Base-by-base conservation (phyloP, 2,113 vertebrate species). In the Blennius ocellaris region DNA sequence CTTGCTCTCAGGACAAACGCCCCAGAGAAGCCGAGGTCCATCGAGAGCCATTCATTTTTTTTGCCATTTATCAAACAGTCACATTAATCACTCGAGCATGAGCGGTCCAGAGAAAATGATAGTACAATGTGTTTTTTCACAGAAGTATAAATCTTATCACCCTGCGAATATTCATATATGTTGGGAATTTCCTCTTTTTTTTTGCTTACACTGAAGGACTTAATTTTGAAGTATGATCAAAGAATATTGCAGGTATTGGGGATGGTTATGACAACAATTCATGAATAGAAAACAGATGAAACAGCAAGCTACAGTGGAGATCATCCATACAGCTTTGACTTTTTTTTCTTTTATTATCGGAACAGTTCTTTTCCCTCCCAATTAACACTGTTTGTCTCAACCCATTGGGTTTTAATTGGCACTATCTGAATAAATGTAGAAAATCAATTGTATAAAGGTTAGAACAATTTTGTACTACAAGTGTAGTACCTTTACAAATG, bases 11-110 rank as follows among this genome's bases (percentile, higher is more conserved):
- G 73, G 60, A 68, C 41, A 58, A 83, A 60, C 49, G 65, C 66
- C 40, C 59, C 49, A 56, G 47, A 80, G 54, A 55, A 70, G 21
- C 15, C 60, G 2, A 62, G 62, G 45, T 61, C 66, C 14, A 8
- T 2, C 45, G 64, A 68, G 1, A 73, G 14, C 47, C 11, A 70
- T 73, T 73, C 62, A 52, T 89, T 85, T 84, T 85, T 84, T 16
- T 53, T 50, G 43, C 38, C 65, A 75, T 79, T 83, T 76, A 83
- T 76, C 12, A 54, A 87, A 78, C 36, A 63, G 67, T 61, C 61
- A 78, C 45, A 69, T 85, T 62, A 70, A 66, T 75, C 65, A 76
- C 36, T 59, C 56, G 74, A 83, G 55, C 49, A 65, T 59, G 30
- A 78, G 71, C 68, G 45, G 44, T 17, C n/a, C 30, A 41, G 44